Evolutionary conservation across 2,797 vertebrate species (phyloP).

Genomic region (Microctenopoma stevenorrisi): DNA sequence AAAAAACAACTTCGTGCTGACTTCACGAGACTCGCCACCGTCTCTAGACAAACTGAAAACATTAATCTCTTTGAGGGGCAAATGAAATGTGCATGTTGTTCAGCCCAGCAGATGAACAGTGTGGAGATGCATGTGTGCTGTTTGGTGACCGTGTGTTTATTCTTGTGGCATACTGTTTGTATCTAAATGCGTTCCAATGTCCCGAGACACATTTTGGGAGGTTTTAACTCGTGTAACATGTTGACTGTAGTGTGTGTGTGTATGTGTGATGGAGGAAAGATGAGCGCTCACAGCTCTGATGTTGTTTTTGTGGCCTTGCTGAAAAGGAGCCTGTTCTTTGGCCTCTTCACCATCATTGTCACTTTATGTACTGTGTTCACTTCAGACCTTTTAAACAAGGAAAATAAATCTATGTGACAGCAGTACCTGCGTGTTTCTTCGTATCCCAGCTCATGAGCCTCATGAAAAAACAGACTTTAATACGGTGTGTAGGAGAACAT

Average conservation of each 20-base stretch:
- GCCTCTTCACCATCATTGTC: conserved; percentile 53
- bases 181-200: conserved; percentile 13
- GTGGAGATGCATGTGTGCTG: conserved; percentile 1
- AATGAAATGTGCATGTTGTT: conserved; percentile 10
- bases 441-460: background rate
- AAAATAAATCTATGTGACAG: conserved; percentile 67
- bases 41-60: background rate
- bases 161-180: conserved; percentile 16
- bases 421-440: conserved; percentile 2
- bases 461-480: too few species aligned
- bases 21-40: background rate
- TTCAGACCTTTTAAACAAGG: conserved; percentile 69
- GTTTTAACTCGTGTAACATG: conserved; percentile 20
- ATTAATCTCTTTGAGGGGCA: conserved; percentile 2
- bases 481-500: too few species aligned
- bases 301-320: conserved; percentile 73
- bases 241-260: conserved; percentile 13
- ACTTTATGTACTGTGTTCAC: conserved; percentile 66
- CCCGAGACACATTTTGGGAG: conserved; percentile 26
- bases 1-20: background rate
- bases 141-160: conserved; percentile 21
- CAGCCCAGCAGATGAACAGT: conserved; percentile 14
- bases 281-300: conserved; percentile 22
- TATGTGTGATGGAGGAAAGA: background rate
- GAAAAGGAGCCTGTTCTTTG: conserved; percentile 40